Evolutionary conservation across 2,888 invertebrate genomes (phyloP).

Genomic region (Cryptus armator): DNA sequence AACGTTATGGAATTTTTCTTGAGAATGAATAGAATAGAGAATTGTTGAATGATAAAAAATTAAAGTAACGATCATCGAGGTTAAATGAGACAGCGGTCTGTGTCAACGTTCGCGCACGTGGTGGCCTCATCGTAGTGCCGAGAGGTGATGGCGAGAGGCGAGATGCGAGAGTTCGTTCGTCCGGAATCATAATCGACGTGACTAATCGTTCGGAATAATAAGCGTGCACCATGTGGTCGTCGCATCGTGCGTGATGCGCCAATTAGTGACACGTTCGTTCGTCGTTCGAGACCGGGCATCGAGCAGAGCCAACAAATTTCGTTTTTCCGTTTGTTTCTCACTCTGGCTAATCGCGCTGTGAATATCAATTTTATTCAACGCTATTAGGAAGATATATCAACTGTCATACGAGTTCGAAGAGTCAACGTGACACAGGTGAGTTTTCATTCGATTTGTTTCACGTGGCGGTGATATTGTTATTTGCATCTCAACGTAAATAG

Average conservation of each 20-base stretch:
- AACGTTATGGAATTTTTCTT: background rate
- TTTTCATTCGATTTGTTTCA: background rate
- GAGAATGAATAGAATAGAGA: background rate
- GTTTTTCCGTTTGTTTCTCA: background rate
- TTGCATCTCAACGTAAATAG: too few relatives aligned
- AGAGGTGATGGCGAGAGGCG: slow-evolving; percentile 26
- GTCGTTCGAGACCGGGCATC: slow-evolving; percentile 9
- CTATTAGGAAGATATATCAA: background rate
- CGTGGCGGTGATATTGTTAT: too few relatives aligned
- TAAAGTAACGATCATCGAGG: background rate
- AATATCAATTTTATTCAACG: slow-evolving; percentile 39
- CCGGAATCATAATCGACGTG: slow-evolving; percentile 63
- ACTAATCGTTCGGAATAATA: slow-evolving; percentile 67
- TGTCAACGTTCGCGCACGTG: slow-evolving; percentile 19
- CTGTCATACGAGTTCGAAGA: background rate
- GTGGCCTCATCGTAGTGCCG: background rate
- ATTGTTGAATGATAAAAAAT: background rate
- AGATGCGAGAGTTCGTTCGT: slow-evolving; percentile 26
- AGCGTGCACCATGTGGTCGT: slow-evolving; percentile 59
- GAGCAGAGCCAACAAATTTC: slow-evolving; percentile 26
- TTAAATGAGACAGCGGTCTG: background rate
- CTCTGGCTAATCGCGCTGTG: background rate
- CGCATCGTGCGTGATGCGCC: slow-evolving; percentile 54
- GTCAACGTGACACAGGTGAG: slow-evolving; percentile 5
- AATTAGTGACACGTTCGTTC: slow-evolving; percentile 55